Base-by-base conservation (phyloP, 2,113 vertebrate species). In the Prionailurus viverrinus region DNA sequence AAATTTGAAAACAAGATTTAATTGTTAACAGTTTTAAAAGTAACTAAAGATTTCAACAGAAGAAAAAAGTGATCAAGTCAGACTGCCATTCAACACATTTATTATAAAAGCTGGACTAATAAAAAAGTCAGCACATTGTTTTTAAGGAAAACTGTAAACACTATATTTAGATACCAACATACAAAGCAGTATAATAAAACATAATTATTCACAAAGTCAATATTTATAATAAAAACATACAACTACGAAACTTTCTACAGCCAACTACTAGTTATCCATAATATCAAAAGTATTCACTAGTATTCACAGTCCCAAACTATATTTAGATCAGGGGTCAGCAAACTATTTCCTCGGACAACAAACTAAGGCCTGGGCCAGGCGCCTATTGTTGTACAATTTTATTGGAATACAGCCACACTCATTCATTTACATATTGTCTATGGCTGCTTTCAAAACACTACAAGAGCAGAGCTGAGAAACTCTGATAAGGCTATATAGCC, bases 1-100 rank as follows among this genome's bases (percentile, higher is more conserved):
- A 96, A 76, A 82, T 31, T 94, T 48, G 53, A 94, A 97, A 92
- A 79, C 16, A 88, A 89, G n/a, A 89, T 58, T 79, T 87, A 68
- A 58, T 21, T 15, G 11, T 55, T 82, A 82, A 89, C 23, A 63
- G 16, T 68, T 86, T 89, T 73, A 39, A 85, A 94, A 85, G 84
- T n/a, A 88, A 71, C 11, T 61, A 31, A 82, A 86, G 66, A 81
- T 45, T 94, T 87, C 15, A 74, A 82, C 31, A 27, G 36, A 66
- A 66, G 78, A 94, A 95, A 95, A 91, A 83, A 69, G 27, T 55
- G 16, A 55, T 80, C 33, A 48, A 33, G 82, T 91, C 18, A 95
- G 45, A 89, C 8, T 90, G 79, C 48, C 21, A 31, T 58, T 83
- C 5, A 61, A 85, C 4, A 89, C 18, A 23, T 68, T 69, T 80